Conservation (phyloP, 2,113 vertebrate genomes). For the Xiphophorus couchianus region DNA sequence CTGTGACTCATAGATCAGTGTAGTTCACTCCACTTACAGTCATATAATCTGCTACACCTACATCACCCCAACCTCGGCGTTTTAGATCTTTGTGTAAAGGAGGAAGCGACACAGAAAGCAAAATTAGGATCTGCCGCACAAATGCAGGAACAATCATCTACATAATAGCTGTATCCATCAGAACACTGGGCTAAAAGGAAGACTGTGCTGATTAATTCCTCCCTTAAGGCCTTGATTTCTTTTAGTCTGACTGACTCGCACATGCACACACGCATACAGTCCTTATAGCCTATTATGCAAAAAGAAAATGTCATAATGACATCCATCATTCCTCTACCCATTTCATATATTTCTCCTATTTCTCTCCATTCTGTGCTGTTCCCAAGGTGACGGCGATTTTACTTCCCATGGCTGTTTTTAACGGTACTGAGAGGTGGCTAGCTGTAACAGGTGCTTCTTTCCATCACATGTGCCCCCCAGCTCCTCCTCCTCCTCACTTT, state of each 20-base stretch:
- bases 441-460: slow-evolving; percentile 46
- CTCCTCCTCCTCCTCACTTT: neutral
- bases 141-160: slow-evolving; percentile 53
- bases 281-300: slow-evolving; percentile 34
- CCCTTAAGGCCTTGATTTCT: slow-evolving; percentile 41
- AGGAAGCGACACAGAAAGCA: slow-evolving; percentile 38
- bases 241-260: slow-evolving; percentile 34
- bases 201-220: slow-evolving; percentile 51
- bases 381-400: slow-evolving; percentile 56
- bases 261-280: slow-evolving; percentile 10
- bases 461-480: slow-evolving; percentile 2
- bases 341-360: slow-evolving; percentile 40
- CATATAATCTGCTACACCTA: slow-evolving; percentile 58
- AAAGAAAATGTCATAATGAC: slow-evolving; percentile 34
- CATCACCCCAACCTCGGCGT: slow-evolving; percentile 31
- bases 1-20: slow-evolving; percentile 62
- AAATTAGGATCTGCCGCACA: slow-evolving; percentile 50
- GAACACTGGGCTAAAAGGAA: slow-evolving; percentile 28
- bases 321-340: slow-evolving; percentile 36
- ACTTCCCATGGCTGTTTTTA: slow-evolving; percentile 56
- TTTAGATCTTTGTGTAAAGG: slow-evolving; percentile 40
- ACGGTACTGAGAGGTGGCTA: slow-evolving; percentile 57
- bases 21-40: slow-evolving; percentile 53
- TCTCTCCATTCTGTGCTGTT: slow-evolving; percentile 37
- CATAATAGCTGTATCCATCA: slow-evolving; percentile 61